phyloP scores from a whole-genome alignment of 2,888 invertebrate species.

The Herminia tarsipennalis region DNA sequence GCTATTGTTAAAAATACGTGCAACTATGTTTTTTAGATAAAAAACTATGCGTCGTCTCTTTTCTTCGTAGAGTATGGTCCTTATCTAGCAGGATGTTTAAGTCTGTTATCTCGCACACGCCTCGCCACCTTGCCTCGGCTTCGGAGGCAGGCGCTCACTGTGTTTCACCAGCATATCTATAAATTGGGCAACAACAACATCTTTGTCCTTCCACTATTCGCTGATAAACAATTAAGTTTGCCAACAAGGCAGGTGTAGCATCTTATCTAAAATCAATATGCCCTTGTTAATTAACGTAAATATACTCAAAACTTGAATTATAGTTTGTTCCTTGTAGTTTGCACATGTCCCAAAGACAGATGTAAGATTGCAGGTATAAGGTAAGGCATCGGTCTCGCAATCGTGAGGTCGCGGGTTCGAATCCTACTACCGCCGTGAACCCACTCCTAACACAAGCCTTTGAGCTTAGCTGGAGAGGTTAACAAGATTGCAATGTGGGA shows the following conservation, averaged over 20 bases:
- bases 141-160: slow-evolving; percentile 58
- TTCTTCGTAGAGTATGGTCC: slow-evolving; percentile 68
- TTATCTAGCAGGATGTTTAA: slow-evolving; percentile 79
- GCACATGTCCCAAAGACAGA: slow-evolving; percentile 33
- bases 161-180: slow-evolving; percentile 67
- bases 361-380: slow-evolving; percentile 24
- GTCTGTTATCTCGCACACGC: slow-evolving; percentile 82
- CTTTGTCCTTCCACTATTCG: slow-evolving; percentile 70
- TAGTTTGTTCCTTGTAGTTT: slow-evolving; percentile 38
- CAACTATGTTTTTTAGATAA: slow-evolving; percentile 70
- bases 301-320: slow-evolving; percentile 50
- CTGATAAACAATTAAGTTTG: slow-evolving; percentile 72
- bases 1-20: slow-evolving; percentile 17
- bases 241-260: slow-evolving; percentile 71
- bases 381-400: too few species aligned
- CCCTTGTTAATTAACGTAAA: slow-evolving; percentile 72
- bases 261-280: slow-evolving; percentile 72
- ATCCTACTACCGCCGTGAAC: too few species aligned
- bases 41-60: slow-evolving; percentile 67
- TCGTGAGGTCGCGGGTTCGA: too few species aligned
- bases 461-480: too few species aligned
- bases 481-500: too few species aligned
- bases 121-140: slow-evolving; percentile 72
- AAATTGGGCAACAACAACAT: slow-evolving; percentile 73
- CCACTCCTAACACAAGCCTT: too few species aligned